A percentile compares a stretch with the other conserved stretches of the same genome.
phyloP scores from a whole-genome alignment of 2,797 vertebrate species.

The Spinus olivaceus region DNA sequence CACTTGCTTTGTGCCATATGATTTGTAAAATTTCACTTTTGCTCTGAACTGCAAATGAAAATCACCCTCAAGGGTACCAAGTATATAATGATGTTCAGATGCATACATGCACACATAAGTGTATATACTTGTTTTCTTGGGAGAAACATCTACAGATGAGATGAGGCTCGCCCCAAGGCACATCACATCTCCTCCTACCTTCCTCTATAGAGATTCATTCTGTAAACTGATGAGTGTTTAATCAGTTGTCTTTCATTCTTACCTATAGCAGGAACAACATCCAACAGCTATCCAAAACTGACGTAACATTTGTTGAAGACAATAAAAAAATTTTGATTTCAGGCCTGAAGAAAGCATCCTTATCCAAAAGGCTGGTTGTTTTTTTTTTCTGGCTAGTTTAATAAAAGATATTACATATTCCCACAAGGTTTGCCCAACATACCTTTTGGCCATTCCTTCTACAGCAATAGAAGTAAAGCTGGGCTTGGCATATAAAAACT shows the following conservation, averaged over 20 bases:
- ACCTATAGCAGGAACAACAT: neutral
- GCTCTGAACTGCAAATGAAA: neutral
- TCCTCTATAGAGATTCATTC: neutral
- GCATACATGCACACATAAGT: neutral
- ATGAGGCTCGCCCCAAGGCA: neutral
- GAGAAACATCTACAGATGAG: neutral
- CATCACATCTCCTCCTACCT: neutral
- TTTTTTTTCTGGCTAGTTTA: neutral
- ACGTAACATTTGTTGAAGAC: neutral
- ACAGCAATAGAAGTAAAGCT: neutral
- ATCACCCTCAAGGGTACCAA: neutral
- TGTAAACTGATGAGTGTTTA: neutral
- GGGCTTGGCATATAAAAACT: neutral
- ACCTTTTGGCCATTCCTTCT: neutral
- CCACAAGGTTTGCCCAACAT: neutral
- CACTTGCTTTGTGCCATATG: neutral
- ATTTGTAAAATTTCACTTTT: neutral
- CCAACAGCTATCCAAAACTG: neutral
- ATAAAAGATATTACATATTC: neutral
- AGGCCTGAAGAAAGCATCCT: neutral
- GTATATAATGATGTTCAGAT: neutral
- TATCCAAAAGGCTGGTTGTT: neutral
- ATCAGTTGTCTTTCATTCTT: neutral
- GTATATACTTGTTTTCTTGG: neutral
- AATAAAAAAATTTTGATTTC: neutral